A percentile compares a stretch with the other conserved stretches of the same genome.
These are phyloP conservation scores for Eupithecia abbreviata DNA, from an alignment of 2,888 invertebrate species.

Conservation along the genomic window DNA sequence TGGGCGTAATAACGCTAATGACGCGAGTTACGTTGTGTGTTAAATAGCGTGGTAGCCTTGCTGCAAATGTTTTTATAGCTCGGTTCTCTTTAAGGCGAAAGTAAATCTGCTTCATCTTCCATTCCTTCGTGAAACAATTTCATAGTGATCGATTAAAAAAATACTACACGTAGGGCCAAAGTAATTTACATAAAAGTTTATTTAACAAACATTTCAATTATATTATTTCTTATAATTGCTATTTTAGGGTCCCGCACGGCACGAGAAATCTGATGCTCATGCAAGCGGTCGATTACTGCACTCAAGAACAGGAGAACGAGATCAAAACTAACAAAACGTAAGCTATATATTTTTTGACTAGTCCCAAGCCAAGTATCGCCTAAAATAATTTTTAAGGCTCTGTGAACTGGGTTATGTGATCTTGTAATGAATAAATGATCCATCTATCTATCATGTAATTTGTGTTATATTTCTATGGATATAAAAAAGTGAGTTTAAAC, in stretches of 20 bases:
- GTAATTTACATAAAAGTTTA: too few relatives aligned
- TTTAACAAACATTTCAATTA: too few relatives aligned
- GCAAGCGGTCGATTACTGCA: constrained; percentile 78
- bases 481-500: not conserved
- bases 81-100: not conserved
- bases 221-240: too few relatives aligned
- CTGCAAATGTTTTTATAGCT: not conserved
- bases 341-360: constrained; percentile 17
- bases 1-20: too few relatives aligned
- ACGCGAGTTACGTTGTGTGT: too few relatives aligned
- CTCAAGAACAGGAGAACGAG: constrained; percentile 77
- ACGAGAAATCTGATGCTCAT: constrained; percentile 74
- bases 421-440: too few relatives aligned
- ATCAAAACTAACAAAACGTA: constrained; percentile 71
- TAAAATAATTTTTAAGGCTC: too few relatives aligned
- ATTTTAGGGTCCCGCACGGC: constrained; percentile 67
- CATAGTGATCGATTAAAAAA: not conserved
- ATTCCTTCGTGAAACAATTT: not conserved
- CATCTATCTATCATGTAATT: not conserved
- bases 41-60: too few relatives aligned
- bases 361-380: not conserved
- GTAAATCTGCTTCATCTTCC: not conserved
- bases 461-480: not conserved
- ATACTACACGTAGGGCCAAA: not conserved
- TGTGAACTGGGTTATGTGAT: too few relatives aligned